Conservation (phyloP, 2,888 invertebrate species). For the Lycaena phlaeas region DNA sequence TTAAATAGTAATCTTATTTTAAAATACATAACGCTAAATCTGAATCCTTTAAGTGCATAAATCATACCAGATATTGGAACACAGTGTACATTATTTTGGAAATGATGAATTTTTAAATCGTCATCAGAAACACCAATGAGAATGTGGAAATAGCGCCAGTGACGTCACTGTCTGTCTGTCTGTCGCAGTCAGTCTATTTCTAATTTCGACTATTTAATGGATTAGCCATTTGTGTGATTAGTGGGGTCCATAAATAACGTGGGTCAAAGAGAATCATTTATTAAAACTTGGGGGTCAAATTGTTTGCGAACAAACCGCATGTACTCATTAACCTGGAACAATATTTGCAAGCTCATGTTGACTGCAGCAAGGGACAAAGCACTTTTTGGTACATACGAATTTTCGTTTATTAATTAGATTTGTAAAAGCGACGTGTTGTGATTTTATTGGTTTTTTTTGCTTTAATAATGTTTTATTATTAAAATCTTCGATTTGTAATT, state of each 20-base stretch:
- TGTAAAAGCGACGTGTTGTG: no score
- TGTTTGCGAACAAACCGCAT: slow-evolving; percentile 30
- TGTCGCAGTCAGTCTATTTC: slow-evolving; percentile 38
- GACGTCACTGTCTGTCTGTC: slow-evolving; percentile 22
- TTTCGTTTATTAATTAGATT: no score
- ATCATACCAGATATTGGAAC: no score
- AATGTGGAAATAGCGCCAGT: slow-evolving; percentile 1
- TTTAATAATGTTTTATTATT: no score
- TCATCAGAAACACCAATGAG: neutral
- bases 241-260: slow-evolving; percentile 64
- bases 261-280: slow-evolving; percentile 56
- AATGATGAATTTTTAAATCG: neutral
- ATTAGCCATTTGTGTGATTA: slow-evolving; percentile 71
- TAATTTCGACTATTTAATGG: slow-evolving; percentile 48
- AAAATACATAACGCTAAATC: no score
- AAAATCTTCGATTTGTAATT: no score
- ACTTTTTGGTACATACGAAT: no score
- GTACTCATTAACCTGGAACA: slow-evolving; percentile 54
- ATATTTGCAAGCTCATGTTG: slow-evolving; percentile 32
- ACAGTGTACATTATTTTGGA: no score
- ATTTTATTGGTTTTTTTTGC: no score
- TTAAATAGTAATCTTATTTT: no score
- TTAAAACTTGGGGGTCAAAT: slow-evolving; percentile 53
- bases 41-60: no score
- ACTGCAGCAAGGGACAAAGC: neutral